These are phyloP conservation scores for Melanargia galathea DNA, from an alignment of 2,888 invertebrate genomes.

Conservation along the genomic window DNA sequence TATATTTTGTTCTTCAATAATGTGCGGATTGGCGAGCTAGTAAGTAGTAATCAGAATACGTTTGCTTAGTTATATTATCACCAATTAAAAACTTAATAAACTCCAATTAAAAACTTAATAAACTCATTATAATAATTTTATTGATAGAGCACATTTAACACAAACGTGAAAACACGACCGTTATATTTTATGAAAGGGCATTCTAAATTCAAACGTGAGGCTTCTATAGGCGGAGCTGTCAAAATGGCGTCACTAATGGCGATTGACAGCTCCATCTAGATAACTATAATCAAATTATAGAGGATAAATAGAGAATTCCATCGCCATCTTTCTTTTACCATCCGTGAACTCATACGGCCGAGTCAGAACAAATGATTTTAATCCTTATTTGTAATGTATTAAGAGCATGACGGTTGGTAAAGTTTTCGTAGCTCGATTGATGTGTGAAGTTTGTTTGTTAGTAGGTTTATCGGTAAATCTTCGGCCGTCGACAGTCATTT, in stretches of 20 bases:
- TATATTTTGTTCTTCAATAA: too few species aligned
- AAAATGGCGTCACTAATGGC: slow-evolving; percentile 66
- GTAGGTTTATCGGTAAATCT: slow-evolving; percentile 53
- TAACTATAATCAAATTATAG: slow-evolving; percentile 69
- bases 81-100: too few species aligned
- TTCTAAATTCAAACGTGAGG: slow-evolving; percentile 18
- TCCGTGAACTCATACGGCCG: neutral
- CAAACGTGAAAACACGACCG: neutral
- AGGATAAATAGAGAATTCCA: slow-evolving; percentile 46
- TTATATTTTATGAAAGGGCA: slow-evolving; percentile 17
- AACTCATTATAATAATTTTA: neutral
- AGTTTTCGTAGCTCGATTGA: neutral
- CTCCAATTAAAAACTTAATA: too few species aligned
- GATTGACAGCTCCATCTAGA: slow-evolving; percentile 77
- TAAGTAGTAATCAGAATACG: too few species aligned
- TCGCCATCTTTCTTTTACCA: slow-evolving; percentile 15
- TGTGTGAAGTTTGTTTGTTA: slow-evolving; percentile 33
- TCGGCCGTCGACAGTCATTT: slow-evolving; percentile 59
- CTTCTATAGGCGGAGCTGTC: slow-evolving; percentile 47
- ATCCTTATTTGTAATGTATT: slow-evolving; percentile 3
- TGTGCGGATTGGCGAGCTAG: too few species aligned
- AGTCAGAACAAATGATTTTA: slow-evolving; percentile 4
- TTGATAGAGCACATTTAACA: neutral
- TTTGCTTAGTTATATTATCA: too few species aligned
- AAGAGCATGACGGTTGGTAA: slow-evolving; percentile 23